Evolutionary conservation across 2,888 invertebrate species (phyloP), one percentile per base, ranked within the genome.

Genomic region (Cordilura impudica): DNA sequence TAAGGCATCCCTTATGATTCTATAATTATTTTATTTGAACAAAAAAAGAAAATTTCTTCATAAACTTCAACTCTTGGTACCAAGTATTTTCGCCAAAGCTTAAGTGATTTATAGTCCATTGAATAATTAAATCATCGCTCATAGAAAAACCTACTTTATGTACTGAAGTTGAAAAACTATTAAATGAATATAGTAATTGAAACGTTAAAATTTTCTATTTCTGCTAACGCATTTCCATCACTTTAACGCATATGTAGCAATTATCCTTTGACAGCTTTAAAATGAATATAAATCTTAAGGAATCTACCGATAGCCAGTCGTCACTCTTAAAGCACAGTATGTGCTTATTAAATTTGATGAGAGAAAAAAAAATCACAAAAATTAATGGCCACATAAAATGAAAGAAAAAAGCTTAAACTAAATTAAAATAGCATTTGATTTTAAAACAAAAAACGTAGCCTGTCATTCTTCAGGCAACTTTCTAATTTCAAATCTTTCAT

Each of bases 391-490:
- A 19, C 26, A 10, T 26, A 18, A 39, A 14, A 19, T n/a, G 29
- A 21, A 58, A 10, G 16, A 39, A 39, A 47, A 66, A 53, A 61
- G 29, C 71, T 49, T 47, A 72, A 79, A 67, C 71, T 75, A 71
- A 75, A 75, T 75, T 79, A 79, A 79, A 79, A 79, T 67, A 45
- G 35, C 56, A 75, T 51, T 53, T 79, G 58, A 51, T 8, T 12
- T 51, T 39, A 26, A 51, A 54, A 56, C n/a, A 63, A 26, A 23
- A 51, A 49, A 29, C 47, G 51, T 51, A 29, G 70, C 73, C n/a
- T 79, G 79, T 75, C 75, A 79, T 72, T 79, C 79, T 72, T 35
- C 56, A 58, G 71, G 79, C 79, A 72, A 75, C 79, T 79, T 79
- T 79, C 75, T 75, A 79, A 79, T 75, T 67, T 79, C 71, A 72